phyloP scores from a whole-genome alignment of 2,113 vertebrate species.

The Engystomops pustulosus region DNA sequence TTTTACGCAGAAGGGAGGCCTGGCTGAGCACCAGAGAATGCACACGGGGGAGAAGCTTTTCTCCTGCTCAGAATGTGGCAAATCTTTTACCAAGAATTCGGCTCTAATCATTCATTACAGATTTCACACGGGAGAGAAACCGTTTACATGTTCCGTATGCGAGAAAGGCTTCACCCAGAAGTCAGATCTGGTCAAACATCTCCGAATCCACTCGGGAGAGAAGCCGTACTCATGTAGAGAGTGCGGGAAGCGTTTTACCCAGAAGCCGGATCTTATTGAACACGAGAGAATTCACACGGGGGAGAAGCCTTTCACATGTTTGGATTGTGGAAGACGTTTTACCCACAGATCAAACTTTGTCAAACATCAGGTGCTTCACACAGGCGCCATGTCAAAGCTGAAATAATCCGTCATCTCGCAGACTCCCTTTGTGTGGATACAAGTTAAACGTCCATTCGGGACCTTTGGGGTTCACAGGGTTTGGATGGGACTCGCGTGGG shows the following conservation, averaged over 20 bases:
- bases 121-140: not conserved
- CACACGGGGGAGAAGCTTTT: not conserved
- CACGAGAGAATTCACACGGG: not conserved
- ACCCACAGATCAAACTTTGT: constrained; percentile 6
- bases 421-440: no score
- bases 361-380: not conserved
- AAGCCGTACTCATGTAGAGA: not conserved
- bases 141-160: not conserved
- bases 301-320: not conserved
- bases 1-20: not conserved
- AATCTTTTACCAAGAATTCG: constrained; percentile 21
- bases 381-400: no score
- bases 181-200: not conserved
- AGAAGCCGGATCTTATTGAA: not conserved
- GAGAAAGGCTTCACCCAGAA: constrained; percentile 1
- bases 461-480: no score
- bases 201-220: not conserved
- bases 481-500: no score
- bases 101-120: constrained; percentile 15
- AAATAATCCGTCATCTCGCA: no score
- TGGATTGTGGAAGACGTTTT: not conserved
- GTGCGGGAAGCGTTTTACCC: not conserved
- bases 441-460: no score
- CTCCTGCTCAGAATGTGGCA: constrained; percentile 6
- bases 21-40: not conserved